These are phyloP conservation scores for Dicyrtoma fusca DNA, from an alignment of 2,888 invertebrate genomes.

Conservation along the genomic window DNA sequence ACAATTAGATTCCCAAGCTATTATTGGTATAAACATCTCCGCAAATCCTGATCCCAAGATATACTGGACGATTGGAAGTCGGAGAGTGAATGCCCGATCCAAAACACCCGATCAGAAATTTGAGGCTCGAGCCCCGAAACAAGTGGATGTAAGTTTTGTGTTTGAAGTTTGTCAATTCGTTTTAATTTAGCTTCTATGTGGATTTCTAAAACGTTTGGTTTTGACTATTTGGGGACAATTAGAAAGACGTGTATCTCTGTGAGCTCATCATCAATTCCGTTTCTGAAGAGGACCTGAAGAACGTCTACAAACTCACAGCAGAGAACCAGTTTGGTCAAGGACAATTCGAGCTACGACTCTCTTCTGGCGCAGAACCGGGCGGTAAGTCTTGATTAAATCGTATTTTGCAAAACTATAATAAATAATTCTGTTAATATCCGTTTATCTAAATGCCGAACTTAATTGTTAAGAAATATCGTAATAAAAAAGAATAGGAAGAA, in stretches of 20 bases:
- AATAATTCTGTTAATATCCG: no score
- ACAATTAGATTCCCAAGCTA: conserved; percentile 46
- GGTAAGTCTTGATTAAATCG: not conserved
- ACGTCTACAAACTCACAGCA: conserved; percentile 43
- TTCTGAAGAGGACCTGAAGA: conserved; percentile 51
- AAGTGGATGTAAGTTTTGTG: conserved; percentile 39
- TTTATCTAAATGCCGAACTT: no score
- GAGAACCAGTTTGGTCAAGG: conserved; percentile 45
- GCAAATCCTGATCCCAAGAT: conserved; percentile 50
- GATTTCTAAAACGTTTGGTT: not conserved
- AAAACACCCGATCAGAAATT: conserved; percentile 34
- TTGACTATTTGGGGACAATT: conserved; percentile 19
- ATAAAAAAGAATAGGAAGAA: no score
- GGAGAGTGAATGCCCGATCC: conserved; percentile 31
- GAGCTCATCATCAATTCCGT: conserved; percentile 47
- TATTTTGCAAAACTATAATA: no score
- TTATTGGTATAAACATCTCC: conserved; percentile 51
- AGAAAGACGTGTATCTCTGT: conserved; percentile 45
- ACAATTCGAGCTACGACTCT: conserved; percentile 45
- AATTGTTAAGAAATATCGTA: no score
- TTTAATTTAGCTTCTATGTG: not conserved
- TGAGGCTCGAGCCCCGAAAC: conserved; percentile 34
- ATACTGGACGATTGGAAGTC: conserved; percentile 44
- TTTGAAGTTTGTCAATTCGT: not conserved
- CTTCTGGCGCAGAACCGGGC: conserved; percentile 37